Evolutionary conservation across 1,140 invertebrate species (phyloP).

Genomic region (Ooceraea biroi): DNA sequence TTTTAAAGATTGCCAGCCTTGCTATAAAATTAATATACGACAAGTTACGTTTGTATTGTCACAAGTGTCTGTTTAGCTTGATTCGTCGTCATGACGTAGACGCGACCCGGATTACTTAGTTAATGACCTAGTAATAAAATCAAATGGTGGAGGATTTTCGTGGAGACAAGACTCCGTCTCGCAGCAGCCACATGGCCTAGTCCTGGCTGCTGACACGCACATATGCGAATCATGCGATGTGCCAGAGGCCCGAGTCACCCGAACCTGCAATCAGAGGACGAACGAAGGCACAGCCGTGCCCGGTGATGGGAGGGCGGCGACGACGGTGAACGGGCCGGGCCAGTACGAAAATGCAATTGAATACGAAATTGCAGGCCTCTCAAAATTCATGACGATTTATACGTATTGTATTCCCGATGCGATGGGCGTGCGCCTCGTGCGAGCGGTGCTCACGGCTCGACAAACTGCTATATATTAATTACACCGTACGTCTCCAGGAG

Average conservation of each 20-base stretch:
- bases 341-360: slow-evolving; percentile 76
- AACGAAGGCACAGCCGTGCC: slow-evolving; percentile 41
- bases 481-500: neutral
- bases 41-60: too few relatives aligned
- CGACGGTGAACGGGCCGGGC: slow-evolving; percentile 54
- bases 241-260: slow-evolving; percentile 62
- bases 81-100: too few relatives aligned
- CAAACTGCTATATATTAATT: slow-evolving; percentile 71
- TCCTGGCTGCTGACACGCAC: too few relatives aligned
- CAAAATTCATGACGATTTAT: slow-evolving; percentile 82
- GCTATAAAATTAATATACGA: too few relatives aligned
- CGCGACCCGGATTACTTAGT: too few relatives aligned
- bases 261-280: slow-evolving; percentile 72
- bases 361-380: slow-evolving; percentile 79
- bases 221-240: slow-evolving; percentile 21
- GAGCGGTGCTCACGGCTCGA: slow-evolving; percentile 50
- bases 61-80: too few relatives aligned
- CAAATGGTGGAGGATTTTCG: too few relatives aligned
- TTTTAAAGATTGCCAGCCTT: too few relatives aligned
- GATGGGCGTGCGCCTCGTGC: slow-evolving; percentile 73
- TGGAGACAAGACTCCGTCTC: too few relatives aligned
- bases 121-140: too few relatives aligned
- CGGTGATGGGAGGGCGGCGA: slow-evolving; percentile 21
- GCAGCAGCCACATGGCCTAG: too few relatives aligned
- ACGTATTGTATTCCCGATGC: slow-evolving; percentile 77